Base-by-base conservation (phyloP, 2,888 invertebrate species). In the Sinentomon sp. region DNA sequence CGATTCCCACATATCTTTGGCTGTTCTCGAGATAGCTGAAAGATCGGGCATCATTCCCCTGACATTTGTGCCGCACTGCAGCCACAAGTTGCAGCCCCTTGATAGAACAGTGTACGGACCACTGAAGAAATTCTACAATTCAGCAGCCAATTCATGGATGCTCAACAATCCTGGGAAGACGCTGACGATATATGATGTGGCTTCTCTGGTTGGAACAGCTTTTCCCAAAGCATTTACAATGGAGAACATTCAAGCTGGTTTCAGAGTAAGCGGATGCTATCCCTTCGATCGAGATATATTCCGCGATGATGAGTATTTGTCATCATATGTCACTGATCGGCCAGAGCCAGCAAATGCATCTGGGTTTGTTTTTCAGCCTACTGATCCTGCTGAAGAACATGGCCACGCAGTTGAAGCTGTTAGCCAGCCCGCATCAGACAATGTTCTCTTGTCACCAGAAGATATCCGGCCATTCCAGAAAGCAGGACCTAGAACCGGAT, bases 41-140 rank as follows among this genome's bases (percentile, higher is more conserved):
- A 38, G 36, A 17, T 40, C 43, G 34, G 44, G 44, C 6, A 38
- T 48, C 17, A 34, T 43, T 10, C 28, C 44, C 36, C 30, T 47
- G 12, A 40, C 44, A 6, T 43, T 47, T 33, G 43, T 44, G 6
- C 46, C 44, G 5, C 44, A 46, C 32, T 44, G 42, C 34, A 37
- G 38, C 6, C 44, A 46, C 29, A 41, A 41, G 28, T 24, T 45
- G 14, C 45, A 46, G 36, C 46, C 44, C 18, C 27, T 43, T 13
- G 42, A 39, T 30, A 16, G 30, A 6, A 14, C 38, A 14, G 38
- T 44, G 5, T 40, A 33, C 37, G 39, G 40, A 13, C 43, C 45
- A 3, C 38, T 46, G 19, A 46, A 44, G 27, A 37, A 32, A 17
- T 38, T 31, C 2, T 35, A 38, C 24, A 35, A 39, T 28, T 29